Conservation (phyloP, 2,888 invertebrate species). For the Drosophila nigricruria region DNA sequence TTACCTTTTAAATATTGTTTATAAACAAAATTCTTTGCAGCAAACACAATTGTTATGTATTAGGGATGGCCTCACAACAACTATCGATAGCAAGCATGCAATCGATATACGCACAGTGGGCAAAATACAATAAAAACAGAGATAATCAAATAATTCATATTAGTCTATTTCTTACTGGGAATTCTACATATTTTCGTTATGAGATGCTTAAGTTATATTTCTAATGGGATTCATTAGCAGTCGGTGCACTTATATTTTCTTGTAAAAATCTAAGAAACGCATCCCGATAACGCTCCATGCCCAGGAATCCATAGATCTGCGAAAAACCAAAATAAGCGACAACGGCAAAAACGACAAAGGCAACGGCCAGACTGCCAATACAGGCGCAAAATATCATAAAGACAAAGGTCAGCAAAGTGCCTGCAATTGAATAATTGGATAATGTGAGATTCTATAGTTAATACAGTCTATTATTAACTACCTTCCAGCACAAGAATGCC, state of each 20-base stretch:
- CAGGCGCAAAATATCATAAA: constrained; percentile 82
- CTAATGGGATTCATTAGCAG: constrained; percentile 33
- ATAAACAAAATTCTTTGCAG: constrained; percentile 8
- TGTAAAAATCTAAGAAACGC: constrained; percentile 62
- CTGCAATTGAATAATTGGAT: constrained; percentile 52
- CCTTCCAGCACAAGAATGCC: constrained; percentile 85
- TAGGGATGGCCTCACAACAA: constrained; percentile 5
- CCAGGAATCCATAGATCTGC: constrained; percentile 78
- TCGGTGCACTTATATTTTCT: constrained; percentile 5
- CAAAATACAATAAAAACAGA: not conserved
- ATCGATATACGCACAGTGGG: not conserved
- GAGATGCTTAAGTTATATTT: not conserved
- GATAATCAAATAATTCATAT: constrained; percentile 3
- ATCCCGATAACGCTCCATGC: constrained; percentile 60
- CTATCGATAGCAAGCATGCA: constrained; percentile 22
- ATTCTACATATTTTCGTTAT: constrained; percentile 5
- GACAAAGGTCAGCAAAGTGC: constrained; percentile 83
- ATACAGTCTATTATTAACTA: constrained; percentile 36
- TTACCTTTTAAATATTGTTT: constrained; percentile 3
- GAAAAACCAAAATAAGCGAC: constrained; percentile 83
- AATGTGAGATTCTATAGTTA: not conserved
- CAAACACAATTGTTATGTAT: constrained; percentile 6
- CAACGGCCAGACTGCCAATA: constrained; percentile 74
- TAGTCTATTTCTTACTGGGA: constrained; percentile 32
- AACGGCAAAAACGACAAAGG: constrained; percentile 71